phyloP scores from a whole-genome alignment of 2,888 invertebrate species.

The Seira ritae region DNA sequence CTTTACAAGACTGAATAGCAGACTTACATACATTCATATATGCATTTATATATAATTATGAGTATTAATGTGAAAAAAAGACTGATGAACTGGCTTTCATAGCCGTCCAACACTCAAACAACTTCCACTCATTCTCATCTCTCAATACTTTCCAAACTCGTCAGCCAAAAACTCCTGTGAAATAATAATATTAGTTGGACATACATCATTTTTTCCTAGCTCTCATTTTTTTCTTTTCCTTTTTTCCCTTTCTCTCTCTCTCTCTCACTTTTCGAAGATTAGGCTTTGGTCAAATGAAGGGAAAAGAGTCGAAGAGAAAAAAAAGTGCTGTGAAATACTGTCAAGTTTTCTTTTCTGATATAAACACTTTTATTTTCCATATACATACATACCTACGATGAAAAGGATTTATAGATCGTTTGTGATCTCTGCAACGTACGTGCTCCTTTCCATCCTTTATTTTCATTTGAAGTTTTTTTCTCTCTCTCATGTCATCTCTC shows the following conservation, averaged over 20 bases:
- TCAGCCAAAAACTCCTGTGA: conserved; percentile 59
- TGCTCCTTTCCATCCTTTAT: conserved; percentile 27
- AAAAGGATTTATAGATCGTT: conserved; percentile 36
- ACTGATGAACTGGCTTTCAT: conserved; percentile 48
- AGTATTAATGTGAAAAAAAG: conserved; percentile 20
- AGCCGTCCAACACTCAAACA: neutral
- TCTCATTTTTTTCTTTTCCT: no score
- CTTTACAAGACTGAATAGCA: conserved; percentile 6
- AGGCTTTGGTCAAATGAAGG: conserved; percentile 6
- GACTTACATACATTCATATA: neutral
- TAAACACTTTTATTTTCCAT: conserved; percentile 32
- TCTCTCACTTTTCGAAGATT: conserved; percentile 21
- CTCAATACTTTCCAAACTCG: conserved; percentile 57
- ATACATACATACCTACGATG: conserved; percentile 13
- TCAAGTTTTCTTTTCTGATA: conserved; percentile 42
- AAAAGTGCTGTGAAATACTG: conserved; percentile 60
- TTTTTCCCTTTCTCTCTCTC: no score
- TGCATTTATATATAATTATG: neutral
- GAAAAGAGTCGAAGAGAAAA: conserved; percentile 24
- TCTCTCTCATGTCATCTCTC: conserved; percentile 21
- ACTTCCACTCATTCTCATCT: conserved; percentile 46
- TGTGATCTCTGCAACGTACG: conserved; percentile 11
- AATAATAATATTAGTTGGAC: conserved; percentile 62
- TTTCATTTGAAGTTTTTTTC: conserved; percentile 1
- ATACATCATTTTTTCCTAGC: conserved; percentile 52